Evolutionary conservation across 92 coral and sea anemone species (phyloP).

Genomic region (Umimayanthus chanpuru): DNA sequence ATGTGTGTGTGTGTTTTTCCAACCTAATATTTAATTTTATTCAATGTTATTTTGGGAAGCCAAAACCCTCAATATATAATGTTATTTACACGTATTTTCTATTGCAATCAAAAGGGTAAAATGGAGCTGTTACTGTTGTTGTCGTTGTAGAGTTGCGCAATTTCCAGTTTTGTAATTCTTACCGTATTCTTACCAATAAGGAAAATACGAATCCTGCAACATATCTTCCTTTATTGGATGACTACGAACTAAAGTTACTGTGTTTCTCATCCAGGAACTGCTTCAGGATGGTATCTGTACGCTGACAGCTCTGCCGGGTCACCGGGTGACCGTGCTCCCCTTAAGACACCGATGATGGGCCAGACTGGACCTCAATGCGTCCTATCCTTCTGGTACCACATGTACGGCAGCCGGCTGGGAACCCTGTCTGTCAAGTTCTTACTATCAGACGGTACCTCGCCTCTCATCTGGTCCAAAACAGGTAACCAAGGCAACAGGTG

Average conservation of each 20-base stretch:
- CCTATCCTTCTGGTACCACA: slow-evolving; percentile 96
- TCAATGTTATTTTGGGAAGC: no score
- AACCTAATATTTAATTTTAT: no score
- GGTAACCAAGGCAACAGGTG: slow-evolving; percentile 89
- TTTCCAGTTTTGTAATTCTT: no score
- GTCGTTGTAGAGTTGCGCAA: no score
- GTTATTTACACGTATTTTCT: no score
- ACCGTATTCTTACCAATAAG: no score
- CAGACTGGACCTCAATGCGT: slow-evolving; percentile 91
- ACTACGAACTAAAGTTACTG: neutral
- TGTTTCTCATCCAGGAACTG: slow-evolving; percentile 61
- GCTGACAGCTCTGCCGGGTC: slow-evolving; percentile 91
- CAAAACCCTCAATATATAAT: no score
- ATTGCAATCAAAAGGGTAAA: no score
- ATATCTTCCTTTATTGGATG: no score
- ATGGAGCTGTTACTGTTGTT: no score
- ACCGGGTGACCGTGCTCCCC: slow-evolving; percentile 72
- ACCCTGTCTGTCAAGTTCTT: slow-evolving; percentile 78
- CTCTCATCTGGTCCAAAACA: slow-evolving; percentile 77
- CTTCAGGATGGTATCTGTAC: slow-evolving; percentile 86
- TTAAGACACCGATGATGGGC: slow-evolving; percentile 80
- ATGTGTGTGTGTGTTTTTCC: no score
- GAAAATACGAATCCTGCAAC: no score
- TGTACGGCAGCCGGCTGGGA: slow-evolving; percentile 78
- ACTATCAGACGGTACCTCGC: slow-evolving; percentile 71